These are phyloP conservation scores for Trigoniulus corallinus DNA, from an alignment of 1,140 invertebrate species.

Conservation along the genomic window DNA sequence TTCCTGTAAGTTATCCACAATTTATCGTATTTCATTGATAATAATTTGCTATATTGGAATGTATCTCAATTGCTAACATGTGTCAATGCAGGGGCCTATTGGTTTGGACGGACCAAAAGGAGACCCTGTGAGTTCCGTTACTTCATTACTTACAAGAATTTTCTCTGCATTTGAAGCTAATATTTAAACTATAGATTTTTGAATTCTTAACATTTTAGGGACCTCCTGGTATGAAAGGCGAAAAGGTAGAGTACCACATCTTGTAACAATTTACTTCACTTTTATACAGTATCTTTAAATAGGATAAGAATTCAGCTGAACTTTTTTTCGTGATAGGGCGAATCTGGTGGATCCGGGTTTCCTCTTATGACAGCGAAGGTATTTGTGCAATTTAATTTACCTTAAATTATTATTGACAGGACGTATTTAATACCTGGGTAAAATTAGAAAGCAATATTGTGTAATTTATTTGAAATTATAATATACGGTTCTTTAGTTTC, in stretches of 20 bases:
- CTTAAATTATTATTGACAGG: too few relatives aligned
- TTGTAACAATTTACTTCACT: too few relatives aligned
- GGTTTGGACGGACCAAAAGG: constrained; percentile 87
- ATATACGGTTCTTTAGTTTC: too few relatives aligned
- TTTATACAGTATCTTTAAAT: too few relatives aligned
- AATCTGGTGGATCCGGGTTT: not conserved
- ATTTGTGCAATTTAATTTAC: too few relatives aligned
- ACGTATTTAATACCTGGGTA: too few relatives aligned
- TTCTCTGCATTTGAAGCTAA: too few relatives aligned
- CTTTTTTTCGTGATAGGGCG: not conserved
- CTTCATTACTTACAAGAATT: too few relatives aligned
- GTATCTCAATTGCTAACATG: constrained; percentile 9
- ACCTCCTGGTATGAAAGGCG: constrained; percentile 64
- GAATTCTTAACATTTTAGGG: constrained; percentile 37
- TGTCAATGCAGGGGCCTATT: constrained; percentile 65
- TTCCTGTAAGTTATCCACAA: constrained; percentile 46
- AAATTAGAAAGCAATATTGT: too few relatives aligned
- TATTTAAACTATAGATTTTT: constrained; percentile 1
- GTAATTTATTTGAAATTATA: too few relatives aligned
- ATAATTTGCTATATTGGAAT: constrained; percentile 23
- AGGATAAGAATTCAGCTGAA: not conserved
- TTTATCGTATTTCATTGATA: constrained; percentile 3
- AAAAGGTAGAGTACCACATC: constrained; percentile 3
- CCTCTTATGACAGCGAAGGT: not conserved
- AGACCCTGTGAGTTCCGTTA: constrained; percentile 59